Percentiles rank a stretch among this genome's conserved stretches.
These are phyloP conservation scores for Hemistola chrysoprasaria DNA, from an alignment of 2,888 invertebrate genomes.

Conservation along the genomic window DNA sequence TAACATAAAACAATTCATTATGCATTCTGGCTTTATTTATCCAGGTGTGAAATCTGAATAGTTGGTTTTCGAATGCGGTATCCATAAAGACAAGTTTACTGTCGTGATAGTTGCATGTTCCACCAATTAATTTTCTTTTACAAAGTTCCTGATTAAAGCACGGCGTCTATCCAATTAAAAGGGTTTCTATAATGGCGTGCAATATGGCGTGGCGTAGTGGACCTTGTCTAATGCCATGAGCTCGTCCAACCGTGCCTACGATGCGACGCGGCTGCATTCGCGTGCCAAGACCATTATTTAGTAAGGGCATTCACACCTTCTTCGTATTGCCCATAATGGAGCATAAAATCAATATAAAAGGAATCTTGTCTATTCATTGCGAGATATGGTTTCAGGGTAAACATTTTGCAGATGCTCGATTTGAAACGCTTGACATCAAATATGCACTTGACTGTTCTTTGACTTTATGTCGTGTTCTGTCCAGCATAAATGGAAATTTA, in stretches of 20 bases:
- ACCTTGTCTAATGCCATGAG: slow-evolving; percentile 14
- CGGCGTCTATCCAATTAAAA: slow-evolving; percentile 22
- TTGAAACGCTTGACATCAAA: no score
- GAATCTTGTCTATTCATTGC: slow-evolving; percentile 7
- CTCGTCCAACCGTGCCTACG: slow-evolving; percentile 40
- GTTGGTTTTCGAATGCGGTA: no score
- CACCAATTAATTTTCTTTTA: slow-evolving; percentile 7
- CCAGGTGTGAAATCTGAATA: no score
- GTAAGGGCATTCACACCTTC: slow-evolving; percentile 25
- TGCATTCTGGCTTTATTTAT: no score
- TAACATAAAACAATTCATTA: no score
- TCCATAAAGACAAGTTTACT: no score
- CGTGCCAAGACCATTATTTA: slow-evolving; percentile 22
- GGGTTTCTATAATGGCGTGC: slow-evolving; percentile 12
- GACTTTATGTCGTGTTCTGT: no score
- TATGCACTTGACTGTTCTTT: no score
- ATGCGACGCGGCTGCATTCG: slow-evolving; percentile 34
- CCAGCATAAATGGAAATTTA: no score
- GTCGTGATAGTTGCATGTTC: background rate
- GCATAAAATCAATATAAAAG: slow-evolving; percentile 1
- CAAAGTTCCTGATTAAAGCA: slow-evolving; percentile 5
- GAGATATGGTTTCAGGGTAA: no score
- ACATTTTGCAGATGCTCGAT: no score
- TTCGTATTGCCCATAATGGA: slow-evolving; percentile 1
- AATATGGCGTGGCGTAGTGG: slow-evolving; percentile 19